Base-by-base conservation (phyloP, 2,888 invertebrate species). In the Sminthurides aquaticus region DNA sequence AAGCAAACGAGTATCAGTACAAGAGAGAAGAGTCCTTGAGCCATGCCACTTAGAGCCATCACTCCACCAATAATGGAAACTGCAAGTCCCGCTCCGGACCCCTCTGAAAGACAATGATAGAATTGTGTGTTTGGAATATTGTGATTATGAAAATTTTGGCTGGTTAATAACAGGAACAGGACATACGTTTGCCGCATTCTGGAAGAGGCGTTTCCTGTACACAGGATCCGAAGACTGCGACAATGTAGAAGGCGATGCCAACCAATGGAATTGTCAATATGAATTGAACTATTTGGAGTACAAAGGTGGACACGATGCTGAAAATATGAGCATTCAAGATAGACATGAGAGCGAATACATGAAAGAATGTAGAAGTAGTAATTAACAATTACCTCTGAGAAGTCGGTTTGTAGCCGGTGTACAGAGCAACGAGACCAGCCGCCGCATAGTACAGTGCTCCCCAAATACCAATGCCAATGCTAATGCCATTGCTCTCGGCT, bases 401-500 rank as follows among this genome's bases (percentile, higher is more conserved):
- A 34, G 71, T 61, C 11, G 70, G 69, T 54, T 68, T 71, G 64
- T 62, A 71, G 11, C 71, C 71, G 49, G 64, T 65, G 66, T 70
- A 71, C 1, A 73, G 65, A 8, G 72, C 71, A 34, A 71, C 68
- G 28, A 72, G 60, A 28, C 72, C 72, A 52, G 71, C 69, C 25
- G 66, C 66, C 15, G 65, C 66, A 61, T 67, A 71, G 59, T 66
- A 71, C 57, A 72, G n/a, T 2, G 70, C 69, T 55, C 71, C 74
- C 74, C 74, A 74, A 65, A 74, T 69, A 2, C 74, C 74, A 60
- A 71, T 68, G 55, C 74, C 72, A 62, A 74, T 70, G 66, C 64
- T 68, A 57, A 74, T 70, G 49, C 74, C 74, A 43, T 68, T 67
- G 60, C 72, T 72, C 49, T 64, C 64, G 34, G 69, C 72, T 34